Base-by-base conservation (phyloP, 2,113 vertebrate genomes). In the Scalopus aquaticus region DNA sequence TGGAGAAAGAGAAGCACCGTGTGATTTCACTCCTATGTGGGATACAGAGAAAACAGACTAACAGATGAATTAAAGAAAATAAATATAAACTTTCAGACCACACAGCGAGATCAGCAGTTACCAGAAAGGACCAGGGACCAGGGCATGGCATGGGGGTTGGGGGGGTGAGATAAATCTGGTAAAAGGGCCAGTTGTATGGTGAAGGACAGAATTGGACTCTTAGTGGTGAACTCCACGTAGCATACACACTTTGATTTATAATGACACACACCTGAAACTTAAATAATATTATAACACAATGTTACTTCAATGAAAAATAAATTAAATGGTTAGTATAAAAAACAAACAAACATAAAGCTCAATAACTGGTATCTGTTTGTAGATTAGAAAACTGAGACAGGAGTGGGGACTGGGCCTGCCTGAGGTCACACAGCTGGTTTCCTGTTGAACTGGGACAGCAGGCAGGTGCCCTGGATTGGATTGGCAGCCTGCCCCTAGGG, bases 321-420 rank as follows among this genome's bases (percentile, higher is more conserved):
- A 7, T 39, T 28, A 26, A 39, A 72, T 72, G 37, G 11, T 70
- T 72, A 37, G 42, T 72, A 72, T 72, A 10, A 72, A 72, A 70
- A 42, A 70, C 20, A 42, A 42, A 72, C 10, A 72, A 42, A 72
- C 69, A 72, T n/a, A 42, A 20, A 78, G 19, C 70, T 72, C 86
- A 7, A 1, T 22, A 9, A 39, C 35, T 10, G 28, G 13, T 8
- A 0, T 28, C 28, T 30, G 13, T 32, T 22, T 30, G 10, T 1
- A 76, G 39, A 35, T 67, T n/a, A 37, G 76, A 60, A 94, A 69
- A 65, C n/a, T 19, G 78, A 77, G 37, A 69, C 12, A 28, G 32
- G 39, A 30, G 32, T 0, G 3, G 32, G 32, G 39, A 22, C 30
- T 16, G 10, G 0, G 35, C 28, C 8, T 28, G 32, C 69, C 72